Conservation (phyloP, 2,888 invertebrate genomes). For the Matsumyia berberina region DNA sequence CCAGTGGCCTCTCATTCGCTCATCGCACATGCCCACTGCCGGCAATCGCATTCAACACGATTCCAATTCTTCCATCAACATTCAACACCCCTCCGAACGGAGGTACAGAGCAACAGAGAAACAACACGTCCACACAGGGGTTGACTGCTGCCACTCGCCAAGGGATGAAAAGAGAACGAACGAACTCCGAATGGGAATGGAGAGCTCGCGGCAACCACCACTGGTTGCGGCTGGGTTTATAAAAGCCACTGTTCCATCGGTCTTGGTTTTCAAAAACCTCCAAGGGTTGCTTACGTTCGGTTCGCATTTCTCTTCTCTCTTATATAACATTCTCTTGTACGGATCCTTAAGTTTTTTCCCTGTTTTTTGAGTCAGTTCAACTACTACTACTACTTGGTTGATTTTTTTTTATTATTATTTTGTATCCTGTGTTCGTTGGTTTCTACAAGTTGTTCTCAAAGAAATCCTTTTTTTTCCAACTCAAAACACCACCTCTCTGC, state of each 20-base stretch:
- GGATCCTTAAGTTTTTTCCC: constrained; percentile 83
- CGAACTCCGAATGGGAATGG: constrained; percentile 62
- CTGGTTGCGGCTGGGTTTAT: constrained; percentile 80
- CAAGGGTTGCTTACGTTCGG: constrained; percentile 85
- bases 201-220: constrained; percentile 65
- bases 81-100: constrained; percentile 50
- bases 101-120: constrained; percentile 28
- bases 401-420: constrained; percentile 41
- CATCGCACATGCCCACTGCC: constrained; percentile 77
- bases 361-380: constrained; percentile 77
- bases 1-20: constrained; percentile 45
- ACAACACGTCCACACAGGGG: constrained; percentile 71
- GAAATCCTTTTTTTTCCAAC: constrained; percentile 21
- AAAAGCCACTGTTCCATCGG: constrained; percentile 82
- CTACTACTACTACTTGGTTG: constrained; percentile 63
- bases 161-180: constrained; percentile 76
- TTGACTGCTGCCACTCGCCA: constrained; percentile 60
- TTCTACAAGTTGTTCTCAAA: constrained; percentile 49
- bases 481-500: constrained; percentile 76
- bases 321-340: constrained; percentile 84
- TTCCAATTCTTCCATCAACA: constrained; percentile 66
- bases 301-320: constrained; percentile 85
- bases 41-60: constrained; percentile 58
- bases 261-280: constrained; percentile 84
- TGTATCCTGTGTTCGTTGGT: constrained; percentile 53